phyloP scores from a whole-genome alignment of 2,888 invertebrate species.

The Coleophora deauratella region DNA sequence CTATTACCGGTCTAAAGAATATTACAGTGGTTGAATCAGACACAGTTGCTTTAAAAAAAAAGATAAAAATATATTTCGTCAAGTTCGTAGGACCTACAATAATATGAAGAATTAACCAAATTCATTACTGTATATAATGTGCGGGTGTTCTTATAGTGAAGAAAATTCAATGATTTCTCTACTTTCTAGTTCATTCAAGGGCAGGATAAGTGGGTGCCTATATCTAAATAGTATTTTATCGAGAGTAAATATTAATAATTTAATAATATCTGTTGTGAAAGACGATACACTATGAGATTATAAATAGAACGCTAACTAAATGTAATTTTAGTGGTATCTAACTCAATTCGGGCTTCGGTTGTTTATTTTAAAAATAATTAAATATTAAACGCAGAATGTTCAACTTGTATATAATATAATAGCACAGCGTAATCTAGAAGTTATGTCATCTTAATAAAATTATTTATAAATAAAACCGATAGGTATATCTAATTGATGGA shows the following conservation, averaged over 20 bases:
- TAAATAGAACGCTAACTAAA: conserved; percentile 42
- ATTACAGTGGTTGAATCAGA: too few relatives aligned
- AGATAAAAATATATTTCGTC: too few relatives aligned
- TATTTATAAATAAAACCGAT: too few relatives aligned
- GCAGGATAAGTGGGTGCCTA: conserved; percentile 39
- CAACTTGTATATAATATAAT: too few relatives aligned
- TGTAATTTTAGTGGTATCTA: conserved; percentile 34
- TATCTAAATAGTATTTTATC: conserved; percentile 31
- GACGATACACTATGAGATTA: conserved; percentile 62
- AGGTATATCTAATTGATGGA: too few relatives aligned
- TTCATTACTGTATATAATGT: conserved; percentile 58
- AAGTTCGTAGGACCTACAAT: too few relatives aligned
- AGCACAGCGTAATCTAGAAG: too few relatives aligned
- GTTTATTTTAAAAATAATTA: conserved; percentile 26
- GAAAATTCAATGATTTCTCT: conserved; percentile 34
- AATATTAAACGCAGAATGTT: too few relatives aligned
- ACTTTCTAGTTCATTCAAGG: conserved; percentile 31
- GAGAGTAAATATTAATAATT: conserved; percentile 14
- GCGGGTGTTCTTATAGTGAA: conserved; percentile 46
- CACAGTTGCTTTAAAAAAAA: too few relatives aligned
- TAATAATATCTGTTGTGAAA: conserved; percentile 61
- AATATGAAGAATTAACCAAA: conserved; percentile 30
- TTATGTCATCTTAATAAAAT: too few relatives aligned
- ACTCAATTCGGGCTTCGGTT: conserved; percentile 19
- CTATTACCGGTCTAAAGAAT: too few relatives aligned